Evolutionary conservation across 2,888 invertebrate genomes (phyloP).

Genomic region (Drosophila glabriapex): DNA sequence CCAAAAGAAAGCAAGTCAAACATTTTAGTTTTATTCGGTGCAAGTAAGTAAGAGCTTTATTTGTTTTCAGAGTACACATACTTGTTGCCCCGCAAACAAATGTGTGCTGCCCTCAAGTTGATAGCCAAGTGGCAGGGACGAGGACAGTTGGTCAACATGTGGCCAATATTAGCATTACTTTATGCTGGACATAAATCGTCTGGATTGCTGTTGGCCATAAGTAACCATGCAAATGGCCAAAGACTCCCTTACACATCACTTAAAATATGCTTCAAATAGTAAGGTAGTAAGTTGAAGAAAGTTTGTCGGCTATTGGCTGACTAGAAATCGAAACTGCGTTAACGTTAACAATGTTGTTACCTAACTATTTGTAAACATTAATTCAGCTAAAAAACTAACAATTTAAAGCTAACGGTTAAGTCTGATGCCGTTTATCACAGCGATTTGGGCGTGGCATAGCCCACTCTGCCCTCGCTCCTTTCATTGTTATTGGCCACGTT

Average conservation of each 20-base stretch:
- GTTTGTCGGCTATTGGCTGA: slow-evolving; percentile 11
- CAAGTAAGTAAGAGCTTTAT: slow-evolving; percentile 53
- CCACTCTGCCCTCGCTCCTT: slow-evolving; percentile 21
- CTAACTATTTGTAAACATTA: slow-evolving; percentile 18
- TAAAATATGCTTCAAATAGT: neutral
- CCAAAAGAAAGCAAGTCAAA: neutral
- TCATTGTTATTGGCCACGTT: slow-evolving; percentile 41
- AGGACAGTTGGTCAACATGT: slow-evolving; percentile 52
- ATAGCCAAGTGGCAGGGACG: slow-evolving; percentile 17
- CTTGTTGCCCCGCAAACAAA: slow-evolving; percentile 55
- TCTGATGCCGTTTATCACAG: slow-evolving; percentile 60
- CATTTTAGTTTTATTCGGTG: slow-evolving; percentile 18
- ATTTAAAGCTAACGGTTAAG: slow-evolving; percentile 4
- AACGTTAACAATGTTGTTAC: neutral
- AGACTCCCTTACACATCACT: neutral
- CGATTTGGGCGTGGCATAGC: slow-evolving; percentile 70
- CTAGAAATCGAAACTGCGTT: neutral
- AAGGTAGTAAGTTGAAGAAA: slow-evolving; percentile 5
- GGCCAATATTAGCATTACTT: slow-evolving; percentile 55
- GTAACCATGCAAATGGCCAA: slow-evolving; percentile 29
- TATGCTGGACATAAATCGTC: slow-evolving; percentile 72
- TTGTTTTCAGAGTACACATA: slow-evolving; percentile 29
- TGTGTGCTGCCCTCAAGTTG: slow-evolving; percentile 41
- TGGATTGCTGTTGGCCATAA: slow-evolving; percentile 45
- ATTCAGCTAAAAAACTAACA: slow-evolving; percentile 1